Base-by-base conservation (phyloP, 2,888 invertebrate genomes). In the Microplitis manilae region DNA sequence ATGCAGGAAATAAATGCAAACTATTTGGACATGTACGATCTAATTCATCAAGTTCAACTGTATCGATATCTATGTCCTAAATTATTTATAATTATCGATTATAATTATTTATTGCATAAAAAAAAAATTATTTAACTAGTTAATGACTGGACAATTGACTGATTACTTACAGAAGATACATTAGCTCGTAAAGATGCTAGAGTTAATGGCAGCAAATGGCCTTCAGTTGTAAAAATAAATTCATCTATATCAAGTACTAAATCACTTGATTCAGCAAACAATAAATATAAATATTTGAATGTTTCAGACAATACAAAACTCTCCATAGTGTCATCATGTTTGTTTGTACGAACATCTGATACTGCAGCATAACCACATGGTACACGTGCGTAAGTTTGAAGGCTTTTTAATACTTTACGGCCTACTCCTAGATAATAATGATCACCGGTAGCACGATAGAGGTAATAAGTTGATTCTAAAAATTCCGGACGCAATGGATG, bases 241-340 rank as follows among this genome's bases (percentile, higher is more conserved):
- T 96, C 95, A 87, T 97, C 96, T 73, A 97, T 90, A 88, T 96
- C 94, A 15, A 97, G 90, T 6, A 95, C 92, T 70, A 97, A 90
- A 86, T 98, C 98, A 50, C 93, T 93, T 75, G 95, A 94, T 83
- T 98, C 95, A 59, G 97, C 94, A 89, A 99, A 99, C 77, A 99
- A 91, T 89, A 99, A 92, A 90, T 94, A 99, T 8, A 99, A 92
- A 89, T 99, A 99, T 90, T 99, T 99, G 87, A 99, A 96, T 0
- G 99, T 99, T 91, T 99, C 99, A 0, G 99, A 96, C 1, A 99
- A 92, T 0, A 99, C 97, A 91, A 97, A 99, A 0, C 98, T 98
- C 89, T 99, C 99, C 98, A 99, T 98, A 81, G 98, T 93, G 87
- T 99, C 98, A 88, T 98, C 98, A 86, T 97, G 96, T 78, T 94